These are phyloP conservation scores for Scarus forsteni DNA, from an alignment of 2,797 vertebrate genomes.

Conservation along the genomic window DNA sequence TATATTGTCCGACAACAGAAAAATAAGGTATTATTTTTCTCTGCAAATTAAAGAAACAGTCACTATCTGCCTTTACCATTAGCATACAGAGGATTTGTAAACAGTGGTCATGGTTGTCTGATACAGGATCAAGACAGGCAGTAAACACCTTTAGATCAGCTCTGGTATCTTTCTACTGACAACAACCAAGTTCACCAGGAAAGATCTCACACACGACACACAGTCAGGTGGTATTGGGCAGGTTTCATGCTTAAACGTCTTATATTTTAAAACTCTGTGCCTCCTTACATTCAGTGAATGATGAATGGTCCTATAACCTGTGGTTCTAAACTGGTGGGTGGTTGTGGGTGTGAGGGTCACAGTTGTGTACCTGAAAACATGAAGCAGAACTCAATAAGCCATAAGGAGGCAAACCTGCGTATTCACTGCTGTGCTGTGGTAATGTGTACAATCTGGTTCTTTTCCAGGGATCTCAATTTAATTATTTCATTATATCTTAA, in stretches of 20 bases:
- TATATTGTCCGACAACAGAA: conserved; percentile 34
- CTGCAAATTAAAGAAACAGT: conserved; percentile 20
- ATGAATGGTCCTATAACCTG: too few species aligned
- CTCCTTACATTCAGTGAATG: too few species aligned
- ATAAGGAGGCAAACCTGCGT: too few species aligned
- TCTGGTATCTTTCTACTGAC: neutral
- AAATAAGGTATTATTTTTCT: conserved; percentile 17
- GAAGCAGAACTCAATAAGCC: too few species aligned
- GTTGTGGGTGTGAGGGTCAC: too few species aligned
- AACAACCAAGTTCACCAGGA: neutral
- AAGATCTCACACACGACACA: neutral
- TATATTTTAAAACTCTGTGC: neutral
- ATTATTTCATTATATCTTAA: too few species aligned
- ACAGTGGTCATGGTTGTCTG: neutral
- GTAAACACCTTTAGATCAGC: neutral
- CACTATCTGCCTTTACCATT: conserved; percentile 1
- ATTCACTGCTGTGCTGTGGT: too few species aligned
- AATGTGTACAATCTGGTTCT: too few species aligned
- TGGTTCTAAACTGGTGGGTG: too few species aligned
- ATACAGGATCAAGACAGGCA: neutral
- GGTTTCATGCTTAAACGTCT: neutral
- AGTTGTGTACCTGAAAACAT: too few species aligned
- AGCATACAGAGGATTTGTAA: neutral
- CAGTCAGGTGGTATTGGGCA: neutral
- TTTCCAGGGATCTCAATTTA: too few species aligned